phyloP scores from a whole-genome alignment of 2,797 vertebrate genomes.

The Acanthornis magna region DNA sequence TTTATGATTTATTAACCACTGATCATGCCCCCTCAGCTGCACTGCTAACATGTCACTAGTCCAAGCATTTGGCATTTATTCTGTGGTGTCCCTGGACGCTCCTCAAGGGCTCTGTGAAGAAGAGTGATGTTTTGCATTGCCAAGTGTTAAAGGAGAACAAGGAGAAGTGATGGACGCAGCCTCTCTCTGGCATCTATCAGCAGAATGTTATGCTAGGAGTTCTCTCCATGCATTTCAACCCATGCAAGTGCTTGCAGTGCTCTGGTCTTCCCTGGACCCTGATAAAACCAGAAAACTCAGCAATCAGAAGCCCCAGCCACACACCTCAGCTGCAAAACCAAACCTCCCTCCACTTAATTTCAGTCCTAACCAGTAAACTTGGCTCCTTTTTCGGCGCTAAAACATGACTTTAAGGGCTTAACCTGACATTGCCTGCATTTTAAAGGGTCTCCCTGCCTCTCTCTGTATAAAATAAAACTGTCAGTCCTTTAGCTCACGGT shows the following conservation, averaged over 20 bases:
- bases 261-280: too few species aligned
- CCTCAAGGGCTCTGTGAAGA: not conserved
- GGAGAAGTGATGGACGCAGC: not conserved
- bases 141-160: not conserved
- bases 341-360: not conserved
- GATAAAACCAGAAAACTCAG: not conserved
- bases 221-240: not conserved
- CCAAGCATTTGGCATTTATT: not conserved
- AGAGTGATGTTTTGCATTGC: not conserved
- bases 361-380: not conserved
- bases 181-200: not conserved
- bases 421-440: not conserved
- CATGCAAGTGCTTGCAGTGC: not conserved
- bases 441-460: not conserved
- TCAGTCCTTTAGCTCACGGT: not conserved
- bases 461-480: not conserved
- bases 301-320: not conserved
- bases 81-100: not conserved
- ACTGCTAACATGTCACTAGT: not conserved
- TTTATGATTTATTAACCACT: not conserved
- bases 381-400: not conserved
- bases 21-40: not conserved
- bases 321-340: not conserved
- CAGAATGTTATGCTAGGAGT: not conserved
- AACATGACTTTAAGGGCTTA: not conserved